Evolutionary conservation across 1,140 invertebrate genomes (phyloP), one percentile per base, ranked within the genome.

Genomic region (Chionoecetes opilio): DNA sequence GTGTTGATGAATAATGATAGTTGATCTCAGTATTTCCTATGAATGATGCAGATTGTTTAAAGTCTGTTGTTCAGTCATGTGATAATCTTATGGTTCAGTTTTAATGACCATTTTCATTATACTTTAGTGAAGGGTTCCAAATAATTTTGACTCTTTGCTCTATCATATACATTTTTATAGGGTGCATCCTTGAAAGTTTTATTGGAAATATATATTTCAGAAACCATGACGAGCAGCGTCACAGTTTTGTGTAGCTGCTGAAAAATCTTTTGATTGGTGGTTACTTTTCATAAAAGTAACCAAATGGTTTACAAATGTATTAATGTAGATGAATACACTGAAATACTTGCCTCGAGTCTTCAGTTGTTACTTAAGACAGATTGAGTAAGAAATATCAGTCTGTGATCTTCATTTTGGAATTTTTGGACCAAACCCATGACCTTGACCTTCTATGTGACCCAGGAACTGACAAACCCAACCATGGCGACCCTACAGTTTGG

Each of bases 21-120:
- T 90, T 94, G 93, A 94, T 94, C 93, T 94, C 93, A 94, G 89
- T 94, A 94, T 91, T 94, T 88, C 38, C 87, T 91, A 41, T 94
- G 38, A 82, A 82, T 75, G 63, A 75, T 75, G 63, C 63, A 75
- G 63, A 75, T 46, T 89, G 32, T 89, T 41, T 89, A 14, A 46
- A 89, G 41, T 89, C 41, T 89, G 87, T 89, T 89, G 29, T 92
- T 92, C n/a, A 37, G 34, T 75, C n/a, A 82, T 34, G 32, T 92
- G 53, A 75, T 82, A 35, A 82, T 26, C 53, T 92, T 35, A 35
- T 82, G 63, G 75, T 92, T 75, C 26, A 89, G 87, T 89, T 41
- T 89, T 89, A 35, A 38, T 35, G 26, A 89, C 41, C 37, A n/a
- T 89, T 89, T 89, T 89, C 37, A 41, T 3, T 89, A 35, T 89